phyloP scores from a whole-genome alignment of 64 coral and sea anemone species.

The Catalaphyllia jardinei region DNA sequence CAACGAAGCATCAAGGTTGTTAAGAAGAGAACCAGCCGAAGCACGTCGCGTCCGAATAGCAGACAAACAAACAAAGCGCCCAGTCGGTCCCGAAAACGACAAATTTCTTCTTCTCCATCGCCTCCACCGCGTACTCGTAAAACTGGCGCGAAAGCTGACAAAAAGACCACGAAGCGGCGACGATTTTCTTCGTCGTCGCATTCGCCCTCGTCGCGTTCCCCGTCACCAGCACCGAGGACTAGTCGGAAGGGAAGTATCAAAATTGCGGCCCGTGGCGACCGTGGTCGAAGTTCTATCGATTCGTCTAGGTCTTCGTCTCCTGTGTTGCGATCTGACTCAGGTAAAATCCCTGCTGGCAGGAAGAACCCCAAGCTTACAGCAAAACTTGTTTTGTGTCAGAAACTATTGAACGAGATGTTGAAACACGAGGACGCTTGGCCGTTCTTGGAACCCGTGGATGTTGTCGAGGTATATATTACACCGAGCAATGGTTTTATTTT shows the following conservation, averaged over 20 bases:
- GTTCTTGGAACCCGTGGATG: conserved; percentile 71
- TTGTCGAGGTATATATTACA: conserved; percentile 55
- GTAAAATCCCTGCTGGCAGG: conserved; percentile 29
- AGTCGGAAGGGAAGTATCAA: conserved; percentile 26
- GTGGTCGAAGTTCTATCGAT: conserved; percentile 56
- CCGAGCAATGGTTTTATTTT: not conserved
- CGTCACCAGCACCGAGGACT: conserved; percentile 27
- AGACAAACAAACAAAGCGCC: conserved; percentile 4
- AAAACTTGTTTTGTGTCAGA: conserved; percentile 73
- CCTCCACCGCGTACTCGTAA: conserved; percentile 28
- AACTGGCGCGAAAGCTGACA: conserved; percentile 32
- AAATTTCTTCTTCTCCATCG: conserved; percentile 26
- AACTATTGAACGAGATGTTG: conserved; percentile 69
- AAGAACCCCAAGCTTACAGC: conserved; percentile 59
- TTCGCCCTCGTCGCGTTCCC: conserved; percentile 65
- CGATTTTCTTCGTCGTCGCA: conserved; percentile 54
- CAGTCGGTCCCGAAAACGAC: conserved; percentile 5
- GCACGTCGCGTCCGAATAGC: not conserved
- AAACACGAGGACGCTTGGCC: conserved; percentile 66
- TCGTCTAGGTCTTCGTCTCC: conserved; percentile 79
- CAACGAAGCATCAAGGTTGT: conserved; percentile 22
- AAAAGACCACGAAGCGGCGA: conserved; percentile 61
- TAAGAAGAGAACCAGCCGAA: not conserved
- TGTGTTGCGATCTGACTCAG: not conserved
- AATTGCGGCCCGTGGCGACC: conserved; percentile 49